Percentiles rank a stretch among this genome's conserved stretches.
These are phyloP conservation scores for Erythrocebus patas DNA, from an alignment of 2,113 vertebrate species.

Conservation along the genomic window DNA sequence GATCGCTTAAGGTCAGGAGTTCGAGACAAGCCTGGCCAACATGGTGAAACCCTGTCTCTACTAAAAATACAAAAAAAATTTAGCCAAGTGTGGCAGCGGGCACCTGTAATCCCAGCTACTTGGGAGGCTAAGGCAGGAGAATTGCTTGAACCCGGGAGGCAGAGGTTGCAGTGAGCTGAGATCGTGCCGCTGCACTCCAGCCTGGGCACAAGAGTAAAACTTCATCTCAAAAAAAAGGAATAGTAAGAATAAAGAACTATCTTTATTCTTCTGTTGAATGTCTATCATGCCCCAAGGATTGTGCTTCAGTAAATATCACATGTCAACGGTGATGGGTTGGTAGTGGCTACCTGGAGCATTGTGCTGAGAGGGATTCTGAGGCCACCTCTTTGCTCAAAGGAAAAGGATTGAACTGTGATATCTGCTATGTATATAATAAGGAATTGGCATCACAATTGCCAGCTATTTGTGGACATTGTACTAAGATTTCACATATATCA, in stretches of 20 bases:
- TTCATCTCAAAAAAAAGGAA: background rate
- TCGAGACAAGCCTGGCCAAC: too few species aligned
- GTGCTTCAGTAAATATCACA: background rate
- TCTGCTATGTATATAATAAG: background rate
- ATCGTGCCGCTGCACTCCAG: too few species aligned
- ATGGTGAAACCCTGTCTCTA: too few species aligned
- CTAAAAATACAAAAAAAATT: too few species aligned
- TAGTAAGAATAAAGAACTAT: background rate
- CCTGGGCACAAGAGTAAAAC: too few species aligned
- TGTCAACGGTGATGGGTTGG: background rate
- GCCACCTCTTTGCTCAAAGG: background rate
- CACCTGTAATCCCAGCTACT: too few species aligned
- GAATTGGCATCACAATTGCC: background rate
- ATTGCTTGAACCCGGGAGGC: too few species aligned
- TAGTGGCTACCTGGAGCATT: background rate
- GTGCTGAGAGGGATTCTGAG: background rate
- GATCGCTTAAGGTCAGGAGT: too few species aligned
- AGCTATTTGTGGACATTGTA: background rate
- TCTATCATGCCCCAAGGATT: background rate
- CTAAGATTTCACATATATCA: background rate
- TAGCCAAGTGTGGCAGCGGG: rapidly evolving
- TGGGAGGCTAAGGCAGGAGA: too few species aligned
- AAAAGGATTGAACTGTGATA: background rate
- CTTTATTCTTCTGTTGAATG: background rate
- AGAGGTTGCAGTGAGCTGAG: too few species aligned